Percentiles rank a stretch among this genome's conserved stretches.
Evolutionary conservation across 2,888 invertebrate genomes (phyloP).

Genomic region (Diaprepes abbreviatus): DNA sequence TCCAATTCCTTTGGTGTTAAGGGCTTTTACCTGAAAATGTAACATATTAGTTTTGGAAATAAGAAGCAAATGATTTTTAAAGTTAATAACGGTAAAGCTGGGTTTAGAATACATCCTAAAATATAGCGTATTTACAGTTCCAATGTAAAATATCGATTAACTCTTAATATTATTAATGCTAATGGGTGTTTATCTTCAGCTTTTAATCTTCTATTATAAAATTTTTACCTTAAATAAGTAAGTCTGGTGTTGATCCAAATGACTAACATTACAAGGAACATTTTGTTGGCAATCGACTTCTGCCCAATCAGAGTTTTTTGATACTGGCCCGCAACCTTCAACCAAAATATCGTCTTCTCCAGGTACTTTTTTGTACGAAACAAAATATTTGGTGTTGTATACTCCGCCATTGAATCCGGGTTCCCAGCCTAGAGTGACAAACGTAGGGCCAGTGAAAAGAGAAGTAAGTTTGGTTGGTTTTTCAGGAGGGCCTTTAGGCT

Average conservation of each 20-base stretch:
- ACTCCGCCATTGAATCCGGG: conserved; percentile 93
- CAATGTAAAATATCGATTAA: too few relatives aligned
- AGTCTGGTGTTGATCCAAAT: conserved; percentile 87
- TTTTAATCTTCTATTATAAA: conserved; percentile 12
- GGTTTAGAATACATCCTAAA: too few relatives aligned
- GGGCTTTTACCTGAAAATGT: conserved; percentile 79
- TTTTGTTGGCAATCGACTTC: conserved; percentile 88
- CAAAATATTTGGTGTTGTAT: conserved; percentile 88
- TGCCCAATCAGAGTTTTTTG: conserved; percentile 78
- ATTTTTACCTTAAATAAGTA: conserved; percentile 84
- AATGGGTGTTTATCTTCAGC: too few relatives aligned
- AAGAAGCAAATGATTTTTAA: too few relatives aligned
- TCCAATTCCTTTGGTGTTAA: conserved; percentile 89
- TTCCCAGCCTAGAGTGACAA: conserved; percentile 87
- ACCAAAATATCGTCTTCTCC: conserved; percentile 74
- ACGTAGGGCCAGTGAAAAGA: conserved; percentile 82
- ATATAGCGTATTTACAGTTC: too few relatives aligned
- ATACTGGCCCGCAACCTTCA: conserved; percentile 74
- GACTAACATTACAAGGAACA: conserved; percentile 90
- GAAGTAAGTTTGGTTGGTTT: conserved; percentile 81
- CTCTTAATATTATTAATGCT: too few relatives aligned
- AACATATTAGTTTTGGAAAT: neutral
- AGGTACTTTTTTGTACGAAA: conserved; percentile 82
- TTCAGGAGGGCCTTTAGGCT: conserved; percentile 91
- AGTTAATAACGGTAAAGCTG: too few relatives aligned